These are phyloP conservation scores for Chouioia cunea DNA, from an alignment of 2,888 invertebrate species.

Conservation along the genomic window DNA sequence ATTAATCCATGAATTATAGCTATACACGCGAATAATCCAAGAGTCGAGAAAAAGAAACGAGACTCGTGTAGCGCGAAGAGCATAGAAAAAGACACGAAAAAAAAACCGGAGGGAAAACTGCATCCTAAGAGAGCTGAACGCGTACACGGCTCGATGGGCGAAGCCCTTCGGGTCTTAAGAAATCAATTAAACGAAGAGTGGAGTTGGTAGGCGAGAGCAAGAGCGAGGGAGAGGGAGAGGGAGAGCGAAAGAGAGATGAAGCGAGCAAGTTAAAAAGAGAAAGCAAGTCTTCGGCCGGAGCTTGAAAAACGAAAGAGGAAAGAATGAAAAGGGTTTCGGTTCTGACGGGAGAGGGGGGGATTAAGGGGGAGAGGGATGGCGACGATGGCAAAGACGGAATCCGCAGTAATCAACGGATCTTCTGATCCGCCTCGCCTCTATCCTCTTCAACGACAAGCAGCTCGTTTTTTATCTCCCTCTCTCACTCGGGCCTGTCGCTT, in stretches of 20 bases:
- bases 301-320: slow-evolving; percentile 49
- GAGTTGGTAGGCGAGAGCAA: slow-evolving; percentile 21
- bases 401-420: slow-evolving; percentile 64
- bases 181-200: slow-evolving; percentile 57
- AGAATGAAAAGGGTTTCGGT: slow-evolving; percentile 41
- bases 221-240: slow-evolving; percentile 47
- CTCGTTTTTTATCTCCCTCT: slow-evolving; percentile 56
- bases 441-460: slow-evolving; percentile 48
- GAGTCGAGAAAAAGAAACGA: background rate
- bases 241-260: slow-evolving; percentile 51
- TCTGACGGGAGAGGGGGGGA: slow-evolving; percentile 48
- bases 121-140: slow-evolving; percentile 50
- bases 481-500: background rate
- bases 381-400: slow-evolving; percentile 64
- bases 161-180: slow-evolving; percentile 66
- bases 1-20: no score
- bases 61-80: background rate
- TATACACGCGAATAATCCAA: no score
- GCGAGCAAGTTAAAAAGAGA: background rate
- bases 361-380: slow-evolving; percentile 51
- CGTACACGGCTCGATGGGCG: slow-evolving; percentile 45
- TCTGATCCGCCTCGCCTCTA: slow-evolving; percentile 50
- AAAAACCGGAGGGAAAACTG: slow-evolving; percentile 52
- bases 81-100: slow-evolving; percentile 38
- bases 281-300: slow-evolving; percentile 31